Conservation (phyloP, 2,797 vertebrate species). For the Crenichthys baileyi region DNA sequence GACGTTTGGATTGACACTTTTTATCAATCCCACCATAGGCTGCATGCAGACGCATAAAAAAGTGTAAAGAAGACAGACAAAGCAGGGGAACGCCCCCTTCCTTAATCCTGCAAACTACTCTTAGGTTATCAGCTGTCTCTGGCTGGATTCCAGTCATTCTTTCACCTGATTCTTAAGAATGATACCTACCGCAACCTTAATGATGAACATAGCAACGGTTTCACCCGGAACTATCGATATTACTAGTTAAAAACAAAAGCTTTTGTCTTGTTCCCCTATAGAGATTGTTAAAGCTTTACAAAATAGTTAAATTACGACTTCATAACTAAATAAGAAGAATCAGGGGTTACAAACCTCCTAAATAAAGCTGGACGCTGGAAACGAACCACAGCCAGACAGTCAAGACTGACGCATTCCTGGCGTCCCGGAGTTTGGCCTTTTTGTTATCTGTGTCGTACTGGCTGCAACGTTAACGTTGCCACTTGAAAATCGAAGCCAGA, state of each 20-base stretch:
- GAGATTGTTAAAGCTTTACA: conserved; percentile 26
- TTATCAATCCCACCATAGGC: conserved; percentile 25
- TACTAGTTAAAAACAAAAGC: not conserved
- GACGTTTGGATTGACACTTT: conserved; percentile 29
- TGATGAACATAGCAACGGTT: not conserved
- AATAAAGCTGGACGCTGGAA: conserved; percentile 13
- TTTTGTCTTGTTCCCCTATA: conserved; percentile 10
- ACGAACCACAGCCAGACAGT: conserved; percentile 24
- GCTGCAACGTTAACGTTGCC: conserved; percentile 61
- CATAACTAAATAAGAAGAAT: not conserved
- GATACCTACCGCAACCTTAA: not conserved
- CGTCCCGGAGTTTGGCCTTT: conserved; percentile 68
- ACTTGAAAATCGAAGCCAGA: conserved; percentile 40
- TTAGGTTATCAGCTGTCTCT: conserved; percentile 70
- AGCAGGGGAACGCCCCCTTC: conserved; percentile 81
- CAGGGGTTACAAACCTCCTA: conserved; percentile 52
- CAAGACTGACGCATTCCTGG: conserved; percentile 44
- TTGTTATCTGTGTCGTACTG: conserved; percentile 47
- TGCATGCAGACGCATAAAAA: conserved; percentile 48
- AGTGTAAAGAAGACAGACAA: conserved; percentile 74
- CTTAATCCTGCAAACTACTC: conserved; percentile 66
- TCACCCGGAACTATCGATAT: not conserved
- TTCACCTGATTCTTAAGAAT: conserved; percentile 15
- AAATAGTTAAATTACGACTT: conserved; percentile 4
- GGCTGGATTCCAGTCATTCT: conserved; percentile 56